A percentile compares a stretch with the other conserved stretches of the same genome.
phyloP scores from a whole-genome alignment of 2,797 vertebrate species.

The Acipenser oxyrinchus region DNA sequence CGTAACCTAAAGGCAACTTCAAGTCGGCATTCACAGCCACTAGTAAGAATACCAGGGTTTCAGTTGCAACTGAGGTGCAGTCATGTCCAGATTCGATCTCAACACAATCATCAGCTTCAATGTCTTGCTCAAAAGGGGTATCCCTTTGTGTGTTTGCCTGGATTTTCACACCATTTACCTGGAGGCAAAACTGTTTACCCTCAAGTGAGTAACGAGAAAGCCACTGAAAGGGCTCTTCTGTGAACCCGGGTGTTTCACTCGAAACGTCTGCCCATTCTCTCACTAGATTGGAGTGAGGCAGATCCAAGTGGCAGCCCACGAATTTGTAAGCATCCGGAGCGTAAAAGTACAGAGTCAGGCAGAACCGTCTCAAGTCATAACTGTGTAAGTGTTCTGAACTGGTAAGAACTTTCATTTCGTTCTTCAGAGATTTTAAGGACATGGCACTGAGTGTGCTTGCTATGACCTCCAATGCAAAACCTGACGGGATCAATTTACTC shows the following conservation, averaged over 20 bases:
- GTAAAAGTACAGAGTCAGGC: conserved; percentile 5
- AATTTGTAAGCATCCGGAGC: conserved; percentile 6
- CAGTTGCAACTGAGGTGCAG: neutral
- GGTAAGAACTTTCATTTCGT: neutral
- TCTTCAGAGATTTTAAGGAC: conserved; percentile 2
- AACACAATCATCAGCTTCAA: neutral
- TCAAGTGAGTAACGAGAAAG: neutral
- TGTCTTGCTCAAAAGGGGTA: neutral
- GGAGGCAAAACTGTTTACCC: neutral
- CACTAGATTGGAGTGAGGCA: neutral
- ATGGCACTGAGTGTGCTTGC: conserved; percentile 5
- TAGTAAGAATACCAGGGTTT: conserved; percentile 6
- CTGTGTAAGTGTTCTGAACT: neutral
- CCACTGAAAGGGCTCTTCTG: neutral
- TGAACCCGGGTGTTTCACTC: neutral
- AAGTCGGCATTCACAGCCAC: neutral
- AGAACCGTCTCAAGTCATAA: neutral
- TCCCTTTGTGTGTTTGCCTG: neutral
- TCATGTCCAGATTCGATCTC: too few relatives aligned
- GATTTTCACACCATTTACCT: neutral
- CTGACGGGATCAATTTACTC: neutral
- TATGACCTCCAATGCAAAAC: neutral
- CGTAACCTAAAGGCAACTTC: conserved; percentile 3
- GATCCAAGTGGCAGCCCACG: neutral
- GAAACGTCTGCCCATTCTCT: neutral